Conservation (phyloP, 2,797 vertebrate genomes). For the Cynodonichthys magdalenae region DNA sequence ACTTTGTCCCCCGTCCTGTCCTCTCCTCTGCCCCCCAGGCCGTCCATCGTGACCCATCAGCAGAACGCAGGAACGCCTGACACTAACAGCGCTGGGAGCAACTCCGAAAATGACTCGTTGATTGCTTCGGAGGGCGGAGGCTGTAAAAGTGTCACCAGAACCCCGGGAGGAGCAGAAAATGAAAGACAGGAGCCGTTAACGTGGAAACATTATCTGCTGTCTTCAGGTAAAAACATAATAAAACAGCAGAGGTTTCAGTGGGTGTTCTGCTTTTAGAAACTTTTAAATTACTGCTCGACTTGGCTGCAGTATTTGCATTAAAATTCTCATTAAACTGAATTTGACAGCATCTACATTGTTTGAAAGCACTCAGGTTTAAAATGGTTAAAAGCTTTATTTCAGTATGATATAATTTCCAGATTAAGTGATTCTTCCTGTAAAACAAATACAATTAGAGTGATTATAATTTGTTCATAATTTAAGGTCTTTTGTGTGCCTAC, state of each 20-base stretch:
- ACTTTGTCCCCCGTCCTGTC: constrained; percentile 75
- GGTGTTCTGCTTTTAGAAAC: too few species aligned
- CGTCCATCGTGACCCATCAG: constrained; percentile 34
- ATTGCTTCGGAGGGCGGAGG: constrained; percentile 1
- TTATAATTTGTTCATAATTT: too few species aligned
- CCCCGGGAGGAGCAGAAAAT: neutral
- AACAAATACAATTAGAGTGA: too few species aligned
- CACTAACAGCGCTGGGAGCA: neutral
- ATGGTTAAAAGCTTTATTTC: too few species aligned
- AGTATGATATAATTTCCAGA: too few species aligned
- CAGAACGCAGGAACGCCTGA: constrained; percentile 5
- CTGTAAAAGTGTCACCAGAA: neutral
- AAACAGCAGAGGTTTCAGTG: neutral
- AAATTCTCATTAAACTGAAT: too few species aligned
- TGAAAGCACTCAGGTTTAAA: too few species aligned
- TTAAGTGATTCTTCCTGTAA: too few species aligned
- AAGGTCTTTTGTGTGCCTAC: too few species aligned
- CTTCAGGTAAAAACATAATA: constrained; percentile 59
- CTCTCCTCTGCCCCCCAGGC: constrained; percentile 67
- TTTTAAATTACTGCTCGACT: too few species aligned
- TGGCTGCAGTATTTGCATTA: too few species aligned
- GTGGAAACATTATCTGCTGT: constrained; percentile 35
- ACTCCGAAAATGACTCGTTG: constrained; percentile 1
- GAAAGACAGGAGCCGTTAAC: constrained; percentile 10
- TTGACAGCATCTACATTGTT: too few species aligned